Base-by-base conservation (phyloP, 2,113 vertebrate species). In the Sinocyclocheilus anshuiensis region DNA sequence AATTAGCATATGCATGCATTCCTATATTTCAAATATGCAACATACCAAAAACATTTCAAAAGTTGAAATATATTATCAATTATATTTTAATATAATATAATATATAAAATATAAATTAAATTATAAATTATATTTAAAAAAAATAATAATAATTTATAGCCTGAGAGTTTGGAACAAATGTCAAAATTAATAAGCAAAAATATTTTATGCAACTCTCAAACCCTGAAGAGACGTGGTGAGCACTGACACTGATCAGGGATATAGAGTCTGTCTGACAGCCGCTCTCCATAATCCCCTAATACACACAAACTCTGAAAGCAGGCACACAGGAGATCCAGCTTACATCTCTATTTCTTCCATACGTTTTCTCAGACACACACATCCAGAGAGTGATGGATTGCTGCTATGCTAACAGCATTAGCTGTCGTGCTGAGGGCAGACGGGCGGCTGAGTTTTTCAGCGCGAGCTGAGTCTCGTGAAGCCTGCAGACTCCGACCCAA, bases 251-350 rank as follows among this genome's bases (percentile, higher is more conserved):
- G 55, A 39, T 45, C 20, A 67, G 55, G 11, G 45, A 48, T 76
- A 78, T 65, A 48, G 65, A 53, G 72, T 77, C 55, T 55, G 69
- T 42, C 36, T 81, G 86, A 88, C 57, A 74, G 69, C 22, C 59
- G 78, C 76, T 69, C 82, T 79, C 82, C 63, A 81, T 88, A 87
- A 89, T 85, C 87, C 86, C 71, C 86, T 69, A 86, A 80, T 75
- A 81, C 72, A 88, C 85, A 88, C 86, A 86, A 69, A 72, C 78
- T 77, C 33, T 75, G 81, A 12, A 48, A 86, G 59, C 42, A 72
- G 61, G 71, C 75, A 50, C 84, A 59, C 72, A 67, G 75, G 83
- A 39, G 71, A 89, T 86, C 79, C 48, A 88, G 84, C 57, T 48
- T 74, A 87, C 63, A 74, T 39, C 78, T 74, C 61, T 24, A 76